Evolutionary conservation across 2,113 vertebrate species (phyloP).

Genomic region (Anas platyrhynchos): DNA sequence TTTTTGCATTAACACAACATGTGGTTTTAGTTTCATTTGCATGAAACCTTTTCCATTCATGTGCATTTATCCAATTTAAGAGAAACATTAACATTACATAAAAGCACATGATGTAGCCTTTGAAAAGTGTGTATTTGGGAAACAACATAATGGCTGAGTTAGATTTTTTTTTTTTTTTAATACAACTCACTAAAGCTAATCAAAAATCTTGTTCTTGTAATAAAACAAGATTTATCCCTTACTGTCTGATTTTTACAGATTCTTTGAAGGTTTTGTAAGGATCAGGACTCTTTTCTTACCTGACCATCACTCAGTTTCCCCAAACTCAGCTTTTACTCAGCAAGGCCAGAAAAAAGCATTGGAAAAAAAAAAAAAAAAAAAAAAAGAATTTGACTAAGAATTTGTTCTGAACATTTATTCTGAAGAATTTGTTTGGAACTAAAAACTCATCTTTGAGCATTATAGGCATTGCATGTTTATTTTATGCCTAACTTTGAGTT

Average conservation of each 20-base stretch:
- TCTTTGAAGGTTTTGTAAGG: not conserved
- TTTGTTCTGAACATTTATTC: not conserved
- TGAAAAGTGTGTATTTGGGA: not conserved
- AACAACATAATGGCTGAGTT: not conserved
- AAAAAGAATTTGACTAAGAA: not conserved
- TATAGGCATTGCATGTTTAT: not conserved
- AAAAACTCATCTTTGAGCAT: not conserved
- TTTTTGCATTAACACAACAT: not conserved
- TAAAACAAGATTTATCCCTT: not conserved
- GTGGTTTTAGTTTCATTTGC: conserved; percentile 42
- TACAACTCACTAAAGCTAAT: not conserved
- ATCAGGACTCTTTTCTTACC: not conserved
- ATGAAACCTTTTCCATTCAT: not conserved
- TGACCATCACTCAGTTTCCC: not conserved
- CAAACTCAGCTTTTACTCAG: not conserved
- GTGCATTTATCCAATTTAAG: not conserved
- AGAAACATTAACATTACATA: not conserved
- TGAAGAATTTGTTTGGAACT: not conserved
- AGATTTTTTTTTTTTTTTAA: not conserved
- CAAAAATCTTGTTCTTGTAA: not conserved
- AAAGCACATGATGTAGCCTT: not conserved
- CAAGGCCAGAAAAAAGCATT: not conserved
- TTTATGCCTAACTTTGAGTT: not conserved
- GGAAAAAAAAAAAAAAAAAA: not conserved
- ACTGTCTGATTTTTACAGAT: not conserved